These are phyloP conservation scores for Cheilinus undulatus DNA, from an alignment of 2,113 vertebrate genomes.

Conservation along the genomic window DNA sequence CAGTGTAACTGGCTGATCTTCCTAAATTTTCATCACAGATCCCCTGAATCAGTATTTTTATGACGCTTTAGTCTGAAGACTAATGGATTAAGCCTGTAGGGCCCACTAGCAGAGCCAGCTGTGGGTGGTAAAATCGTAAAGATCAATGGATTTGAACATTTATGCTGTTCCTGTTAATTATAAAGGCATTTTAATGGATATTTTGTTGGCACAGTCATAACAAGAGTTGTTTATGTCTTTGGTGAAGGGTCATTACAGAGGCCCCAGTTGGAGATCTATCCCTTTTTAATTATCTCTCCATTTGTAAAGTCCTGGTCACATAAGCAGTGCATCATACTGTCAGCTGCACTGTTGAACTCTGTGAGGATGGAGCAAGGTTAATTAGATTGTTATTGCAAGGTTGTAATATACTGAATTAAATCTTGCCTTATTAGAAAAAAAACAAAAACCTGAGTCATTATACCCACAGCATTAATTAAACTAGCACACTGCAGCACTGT, in stretches of 20 bases:
- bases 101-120: slow-evolving; percentile 24
- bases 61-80: slow-evolving; percentile 28
- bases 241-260: slow-evolving; percentile 54
- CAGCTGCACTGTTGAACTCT: slow-evolving; percentile 48
- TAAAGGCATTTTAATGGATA: slow-evolving; percentile 26
- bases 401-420: slow-evolving; percentile 26
- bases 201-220: slow-evolving; percentile 55
- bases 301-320: slow-evolving; percentile 55
- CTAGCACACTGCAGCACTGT: not conserved
- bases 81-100: slow-evolving; percentile 34
- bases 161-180: slow-evolving; percentile 52
- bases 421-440: slow-evolving; percentile 8
- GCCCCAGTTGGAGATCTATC: slow-evolving; percentile 45
- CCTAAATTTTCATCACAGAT: not conserved
- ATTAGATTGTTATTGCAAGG: slow-evolving; percentile 37
- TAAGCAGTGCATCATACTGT: slow-evolving; percentile 47
- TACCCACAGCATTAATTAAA: not conserved
- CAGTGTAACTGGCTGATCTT: slow-evolving; percentile 5
- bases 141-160: slow-evolving; percentile 55
- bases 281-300: slow-evolving; percentile 64
- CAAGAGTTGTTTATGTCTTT: slow-evolving; percentile 64
- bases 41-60: slow-evolving; percentile 12
- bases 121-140: slow-evolving; percentile 37
- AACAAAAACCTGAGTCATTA: slow-evolving; percentile 3
- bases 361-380: slow-evolving; percentile 57